Conservation (phyloP, 2,888 invertebrate genomes). For the Caenorhabditis virilis region DNA sequence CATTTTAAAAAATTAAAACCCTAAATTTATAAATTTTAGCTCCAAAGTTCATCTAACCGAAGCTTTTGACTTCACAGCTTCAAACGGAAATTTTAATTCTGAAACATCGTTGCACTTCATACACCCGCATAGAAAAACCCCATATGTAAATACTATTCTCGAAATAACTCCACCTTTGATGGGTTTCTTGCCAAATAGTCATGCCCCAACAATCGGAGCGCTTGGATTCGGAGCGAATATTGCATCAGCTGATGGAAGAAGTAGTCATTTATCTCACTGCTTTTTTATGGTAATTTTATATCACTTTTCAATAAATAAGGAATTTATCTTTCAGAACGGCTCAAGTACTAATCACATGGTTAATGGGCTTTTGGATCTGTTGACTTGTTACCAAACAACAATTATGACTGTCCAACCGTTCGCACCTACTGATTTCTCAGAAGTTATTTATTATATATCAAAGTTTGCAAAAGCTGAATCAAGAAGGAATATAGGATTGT, state of each 20-base stretch:
- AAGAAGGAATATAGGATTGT: slow-evolving; percentile 40
- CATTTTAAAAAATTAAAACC: background rate
- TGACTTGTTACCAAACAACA: slow-evolving; percentile 72
- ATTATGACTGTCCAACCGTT: slow-evolving; percentile 72
- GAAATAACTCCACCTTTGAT: slow-evolving; percentile 67
- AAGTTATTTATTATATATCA: slow-evolving; percentile 73
- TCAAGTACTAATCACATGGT: slow-evolving; percentile 73
- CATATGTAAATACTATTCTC: slow-evolving; percentile 71
- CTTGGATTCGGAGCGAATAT: slow-evolving; percentile 73
- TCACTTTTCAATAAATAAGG: background rate
- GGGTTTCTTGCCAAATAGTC: slow-evolving; percentile 29
- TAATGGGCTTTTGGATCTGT: slow-evolving; percentile 71
- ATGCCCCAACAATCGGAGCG: slow-evolving; percentile 56
- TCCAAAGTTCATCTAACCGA: slow-evolving; percentile 69
- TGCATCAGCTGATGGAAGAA: slow-evolving; percentile 5
- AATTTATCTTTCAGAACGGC: slow-evolving; percentile 70
- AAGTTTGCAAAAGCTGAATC: slow-evolving; percentile 67
- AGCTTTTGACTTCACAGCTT: slow-evolving; percentile 72
- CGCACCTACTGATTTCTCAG: slow-evolving; percentile 76
- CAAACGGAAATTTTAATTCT: slow-evolving; percentile 71
- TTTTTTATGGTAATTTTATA: slow-evolving; percentile 23
- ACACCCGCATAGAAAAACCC: slow-evolving; percentile 70
- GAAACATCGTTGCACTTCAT: slow-evolving; percentile 69
- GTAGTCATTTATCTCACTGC: slow-evolving; percentile 24
- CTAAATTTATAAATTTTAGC: no score